Percentiles rank a stretch among this genome's conserved stretches.
Evolutionary conservation across 1,140 invertebrate species (phyloP).

Genomic region (Drosophila biarmipes): DNA sequence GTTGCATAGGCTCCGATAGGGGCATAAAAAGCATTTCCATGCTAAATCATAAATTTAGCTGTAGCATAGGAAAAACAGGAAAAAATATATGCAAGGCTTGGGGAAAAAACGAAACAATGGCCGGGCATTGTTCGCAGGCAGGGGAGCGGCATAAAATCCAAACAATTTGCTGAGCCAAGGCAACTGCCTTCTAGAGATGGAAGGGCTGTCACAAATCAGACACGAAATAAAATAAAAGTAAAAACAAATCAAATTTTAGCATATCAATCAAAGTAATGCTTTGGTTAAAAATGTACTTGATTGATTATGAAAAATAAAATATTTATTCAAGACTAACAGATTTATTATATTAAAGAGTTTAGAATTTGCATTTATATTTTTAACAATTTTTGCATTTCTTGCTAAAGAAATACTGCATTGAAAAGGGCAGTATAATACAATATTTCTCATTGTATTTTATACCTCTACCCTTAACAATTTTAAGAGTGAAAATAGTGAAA

Average conservation of each 20-base stretch:
- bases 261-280: neutral
- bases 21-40: conserved; percentile 75
- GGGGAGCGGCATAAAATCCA: conserved; percentile 76
- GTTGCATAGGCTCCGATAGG: conserved; percentile 31
- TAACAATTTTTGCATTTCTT: no score
- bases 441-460: neutral
- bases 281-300: no score
- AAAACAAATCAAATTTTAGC: no score
- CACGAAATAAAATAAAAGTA: neutral
- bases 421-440: no score
- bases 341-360: no score
- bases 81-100: conserved; percentile 1
- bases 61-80: conserved; percentile 41
- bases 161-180: conserved; percentile 73
- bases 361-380: no score
- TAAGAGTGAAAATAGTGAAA: neutral
- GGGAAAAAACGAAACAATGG: conserved; percentile 23
- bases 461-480: no score
- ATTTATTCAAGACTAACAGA: no score
- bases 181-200: conserved; percentile 48
- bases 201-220: conserved; percentile 1
- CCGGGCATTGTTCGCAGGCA: conserved; percentile 71
- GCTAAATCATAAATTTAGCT: conserved; percentile 80
- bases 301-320: no score
- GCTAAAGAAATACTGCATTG: no score